Base-by-base conservation (phyloP, 2,113 vertebrate species). In the Rana temporaria region DNA sequence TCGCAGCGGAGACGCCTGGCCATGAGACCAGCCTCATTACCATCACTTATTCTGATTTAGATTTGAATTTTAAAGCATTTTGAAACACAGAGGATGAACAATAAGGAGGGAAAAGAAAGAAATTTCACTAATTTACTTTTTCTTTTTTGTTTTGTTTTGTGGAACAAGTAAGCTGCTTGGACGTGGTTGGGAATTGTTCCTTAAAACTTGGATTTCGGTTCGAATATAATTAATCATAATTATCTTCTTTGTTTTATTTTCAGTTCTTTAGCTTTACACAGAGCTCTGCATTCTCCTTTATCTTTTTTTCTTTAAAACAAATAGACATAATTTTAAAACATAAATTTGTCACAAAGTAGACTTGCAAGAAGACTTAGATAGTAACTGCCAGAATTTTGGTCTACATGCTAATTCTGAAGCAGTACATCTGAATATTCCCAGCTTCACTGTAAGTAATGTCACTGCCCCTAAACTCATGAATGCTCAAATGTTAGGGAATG, bases 21-120 rank as follows among this genome's bases (percentile, higher is more conserved):
- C 7, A 22, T 63, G 42, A 55, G 48, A 30, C 18, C 6, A 7
- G 15, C 5, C 48, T 71, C 68, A 55, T 71, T 55, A 69, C 20
- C 67, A 52, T 3, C 67, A 69, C 38, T 69, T 69, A 67, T 55
- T 55, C 68, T 55, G 20, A 26, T 55, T 55, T 18, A 55, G 38
- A 17, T 42, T 38, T n/a, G 65, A 7, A n/a, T 34, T 67, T 67
- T 20, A 69, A 69, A 30, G 42, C 9, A 48, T 70, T 70, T 24
- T 16, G 12, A 2, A 53, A 53, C 22, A 52, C 52, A 26, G 14
- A 24, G 55, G 22, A 55, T 26, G 1, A 55, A 63, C 59, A 60
- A 60, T 60, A 48, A 48, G 42, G n/a, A 7, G 19, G 6, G 14
- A 7, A 22, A 5, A 70, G 24, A 53, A 2, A 24, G 52, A 53